Evolutionary conservation across 2,888 invertebrate genomes (phyloP).

Genomic region (Amiota mariae): DNA sequence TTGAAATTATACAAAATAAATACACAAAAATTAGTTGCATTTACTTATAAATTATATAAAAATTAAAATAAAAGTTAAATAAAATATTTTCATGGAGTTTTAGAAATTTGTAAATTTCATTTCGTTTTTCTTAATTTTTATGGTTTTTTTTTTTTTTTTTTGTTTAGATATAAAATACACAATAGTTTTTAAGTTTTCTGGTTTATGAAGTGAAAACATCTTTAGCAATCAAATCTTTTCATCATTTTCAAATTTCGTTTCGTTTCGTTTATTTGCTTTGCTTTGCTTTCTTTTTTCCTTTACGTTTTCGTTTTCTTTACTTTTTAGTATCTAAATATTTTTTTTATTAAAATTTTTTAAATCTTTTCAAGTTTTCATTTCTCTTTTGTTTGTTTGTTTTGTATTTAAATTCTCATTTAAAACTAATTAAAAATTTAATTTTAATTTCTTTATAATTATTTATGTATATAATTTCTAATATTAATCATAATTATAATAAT

Average conservation of each 20-base stretch:
- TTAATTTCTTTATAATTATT: conserved; percentile 31
- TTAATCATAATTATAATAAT: conserved; percentile 32
- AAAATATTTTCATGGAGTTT: too few species aligned
- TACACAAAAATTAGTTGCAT: background rate
- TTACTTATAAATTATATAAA: background rate
- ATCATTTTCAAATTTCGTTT: too few species aligned
- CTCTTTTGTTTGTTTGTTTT: conserved; percentile 17
- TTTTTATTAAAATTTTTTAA: conserved; percentile 24
- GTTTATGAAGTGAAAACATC: too few species aligned
- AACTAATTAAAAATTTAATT: conserved; percentile 56
- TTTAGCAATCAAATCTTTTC: too few species aligned
- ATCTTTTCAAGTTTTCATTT: conserved; percentile 33
- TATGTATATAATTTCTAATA: conserved; percentile 14
- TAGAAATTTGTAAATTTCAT: too few species aligned
- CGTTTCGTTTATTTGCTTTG: too few species aligned
- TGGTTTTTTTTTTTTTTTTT: conserved; percentile 44
- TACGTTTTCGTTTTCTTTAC: background rate
- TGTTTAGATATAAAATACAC: background rate
- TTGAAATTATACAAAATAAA: background rate
- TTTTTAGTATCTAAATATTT: too few species aligned
- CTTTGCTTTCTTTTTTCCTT: conserved; percentile 8
- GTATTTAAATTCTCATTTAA: conserved; percentile 37
- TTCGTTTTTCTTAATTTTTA: conserved; percentile 42
- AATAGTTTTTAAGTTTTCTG: too few species aligned
- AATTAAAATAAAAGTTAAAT: conserved; percentile 17